Base-by-base conservation (phyloP, 2,888 invertebrate species). In the Eupithecia exiguata region DNA sequence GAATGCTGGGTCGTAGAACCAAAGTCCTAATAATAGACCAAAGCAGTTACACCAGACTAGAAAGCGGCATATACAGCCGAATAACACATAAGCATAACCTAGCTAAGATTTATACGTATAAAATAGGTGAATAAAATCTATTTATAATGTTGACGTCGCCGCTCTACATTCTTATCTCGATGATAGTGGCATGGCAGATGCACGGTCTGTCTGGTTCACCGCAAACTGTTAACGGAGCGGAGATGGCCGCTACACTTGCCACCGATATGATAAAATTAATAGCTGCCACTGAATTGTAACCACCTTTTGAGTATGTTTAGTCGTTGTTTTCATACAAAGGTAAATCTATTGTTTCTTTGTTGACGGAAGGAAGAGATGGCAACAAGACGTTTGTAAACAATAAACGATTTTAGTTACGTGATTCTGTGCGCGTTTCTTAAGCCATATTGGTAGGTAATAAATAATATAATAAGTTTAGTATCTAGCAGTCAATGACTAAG, bases 101-200 rank as follows among this genome's bases (percentile, higher is more conserved):
- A 89, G 9, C 89, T 87, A 53, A 74, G 72, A 67, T 74, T 63
- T 69, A 74, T 72, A 67, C 58, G n/a, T 53, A 21, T 53, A 21
- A 53, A 53, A 65, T 82, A 86, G 83, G 88, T 89, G 91, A 91
- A 92, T 92, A 89, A 90, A 90, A 86, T 91, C 93, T 93, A 94
- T 93, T 93, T 92, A 92, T 94, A 93, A 90, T 85, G 91, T 89
- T 92, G 93, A 93, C 92, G 92, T 85, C 84, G 86, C 78, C 88
- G 92, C 85, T 89, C 92, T 83, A 92, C 90, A 94, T 93, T 91
- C 92, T 93, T 94, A 94, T 93, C 93, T 91, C 86, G 82, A 75
- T 81, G 86, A 84, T 86, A 88, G 84, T 82, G 86, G 86, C 89
- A 89, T 89, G 83, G 82, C 88, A 92, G 88, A 91, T 90, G 88